phyloP scores from a whole-genome alignment of 2,888 invertebrate genomes.

The Carabus problematicus region DNA sequence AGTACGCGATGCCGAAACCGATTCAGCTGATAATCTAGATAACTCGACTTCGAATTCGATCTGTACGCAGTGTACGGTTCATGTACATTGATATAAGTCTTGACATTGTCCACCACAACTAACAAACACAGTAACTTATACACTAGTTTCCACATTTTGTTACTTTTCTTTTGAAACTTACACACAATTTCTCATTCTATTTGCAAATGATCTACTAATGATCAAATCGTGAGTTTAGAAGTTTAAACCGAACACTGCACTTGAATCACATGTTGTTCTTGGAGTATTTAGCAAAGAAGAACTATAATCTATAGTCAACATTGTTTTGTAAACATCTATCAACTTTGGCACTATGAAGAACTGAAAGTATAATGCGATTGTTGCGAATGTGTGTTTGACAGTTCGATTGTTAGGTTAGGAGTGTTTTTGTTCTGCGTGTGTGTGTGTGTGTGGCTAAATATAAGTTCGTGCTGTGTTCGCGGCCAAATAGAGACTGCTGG shows the following conservation, averaged over 20 bases:
- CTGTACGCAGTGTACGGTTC: conserved; percentile 5
- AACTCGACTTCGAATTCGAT: conserved; percentile 21
- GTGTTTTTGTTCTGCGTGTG: too few species aligned
- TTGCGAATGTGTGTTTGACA: too few species aligned
- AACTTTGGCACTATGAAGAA: too few species aligned
- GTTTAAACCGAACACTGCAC: too few species aligned
- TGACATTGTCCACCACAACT: conserved; percentile 10
- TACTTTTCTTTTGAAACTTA: background rate
- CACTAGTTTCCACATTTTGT: conserved; percentile 26
- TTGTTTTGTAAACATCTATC: too few species aligned
- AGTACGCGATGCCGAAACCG: conserved; percentile 21
- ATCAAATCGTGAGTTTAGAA: background rate
- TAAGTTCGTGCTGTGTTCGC: background rate
- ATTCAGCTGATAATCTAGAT: conserved; percentile 31
- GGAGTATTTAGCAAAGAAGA: too few species aligned
- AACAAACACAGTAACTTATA: conserved; percentile 22
- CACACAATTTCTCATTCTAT: conserved; percentile 1
- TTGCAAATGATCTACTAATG: conserved; percentile 1
- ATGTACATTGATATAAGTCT: conserved; percentile 22
- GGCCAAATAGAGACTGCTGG: background rate
- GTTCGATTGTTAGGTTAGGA: too few species aligned
- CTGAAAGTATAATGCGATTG: too few species aligned
- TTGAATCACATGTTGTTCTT: too few species aligned
- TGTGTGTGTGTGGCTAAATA: too few species aligned
- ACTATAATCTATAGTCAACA: too few species aligned